A percentile compares a stretch with the other conserved stretches of the same genome.
Conservation (phyloP, 2,888 invertebrate species). For the Hirtodrosophila confusa region DNA sequence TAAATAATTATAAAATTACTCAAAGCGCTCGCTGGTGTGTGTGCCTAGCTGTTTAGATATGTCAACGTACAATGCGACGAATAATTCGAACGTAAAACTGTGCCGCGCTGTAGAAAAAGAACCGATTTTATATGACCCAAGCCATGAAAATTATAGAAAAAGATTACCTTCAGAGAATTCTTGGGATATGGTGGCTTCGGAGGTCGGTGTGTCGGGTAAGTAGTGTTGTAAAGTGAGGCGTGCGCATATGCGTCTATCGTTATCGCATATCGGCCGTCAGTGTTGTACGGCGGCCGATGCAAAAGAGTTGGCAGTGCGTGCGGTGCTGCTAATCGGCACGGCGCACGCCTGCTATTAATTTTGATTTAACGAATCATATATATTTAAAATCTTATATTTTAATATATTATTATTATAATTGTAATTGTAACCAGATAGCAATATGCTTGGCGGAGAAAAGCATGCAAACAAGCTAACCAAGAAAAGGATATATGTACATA, state of each 20-base stretch:
- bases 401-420: neutral
- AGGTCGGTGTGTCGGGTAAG: slow-evolving; percentile 65
- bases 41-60: slow-evolving; percentile 27
- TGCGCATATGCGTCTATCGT: slow-evolving; percentile 52
- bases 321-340: slow-evolving; percentile 7
- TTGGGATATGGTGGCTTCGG: slow-evolving; percentile 63
- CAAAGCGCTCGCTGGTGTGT: slow-evolving; percentile 17
- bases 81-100: slow-evolving; percentile 47
- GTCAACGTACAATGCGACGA: slow-evolving; percentile 12
- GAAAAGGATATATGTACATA: too few relatives aligned
- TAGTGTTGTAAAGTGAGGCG: slow-evolving; percentile 60
- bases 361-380: slow-evolving; percentile 8
- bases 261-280: slow-evolving; percentile 34
- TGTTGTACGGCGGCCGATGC: neutral
- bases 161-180: slow-evolving; percentile 56
- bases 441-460: too few relatives aligned
- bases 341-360: slow-evolving; percentile 6
- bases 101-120: slow-evolving; percentile 66
- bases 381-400: neutral
- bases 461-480: too few relatives aligned
- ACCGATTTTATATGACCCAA: slow-evolving; percentile 69
- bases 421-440: too few relatives aligned
- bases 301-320: slow-evolving; percentile 37
- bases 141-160: slow-evolving; percentile 53
- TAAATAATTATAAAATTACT: slow-evolving; percentile 33